These are phyloP conservation scores for Hylaeus volcanicus DNA, from an alignment of 1,140 invertebrate species.

Conservation along the genomic window DNA sequence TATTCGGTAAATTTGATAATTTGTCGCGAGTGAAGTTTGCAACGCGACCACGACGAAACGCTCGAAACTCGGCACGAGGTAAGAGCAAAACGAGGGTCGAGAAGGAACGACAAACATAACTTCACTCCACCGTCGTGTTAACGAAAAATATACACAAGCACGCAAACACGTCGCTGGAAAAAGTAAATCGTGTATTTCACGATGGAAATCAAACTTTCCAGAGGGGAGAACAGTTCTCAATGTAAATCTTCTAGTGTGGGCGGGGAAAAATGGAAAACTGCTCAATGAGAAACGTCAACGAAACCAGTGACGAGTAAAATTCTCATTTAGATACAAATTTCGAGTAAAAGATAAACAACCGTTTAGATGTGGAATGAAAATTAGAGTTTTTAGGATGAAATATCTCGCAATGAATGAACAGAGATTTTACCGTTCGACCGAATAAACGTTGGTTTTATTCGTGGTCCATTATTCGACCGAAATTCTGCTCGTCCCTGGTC, in stretches of 20 bases:
- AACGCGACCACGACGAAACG: background rate
- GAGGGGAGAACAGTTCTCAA: background rate
- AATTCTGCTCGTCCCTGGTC: no score
- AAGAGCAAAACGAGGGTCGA: background rate
- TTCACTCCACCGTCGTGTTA: background rate
- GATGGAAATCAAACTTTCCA: no score
- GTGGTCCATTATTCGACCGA: no score
- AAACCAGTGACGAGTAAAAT: no score
- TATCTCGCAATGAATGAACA: no score
- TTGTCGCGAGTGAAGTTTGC: background rate
- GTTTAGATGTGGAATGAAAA: no score
- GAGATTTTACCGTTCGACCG: no score
- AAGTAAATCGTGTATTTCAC: background rate
- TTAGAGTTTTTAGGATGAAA: no score
- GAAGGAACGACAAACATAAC: background rate
- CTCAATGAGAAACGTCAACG: background rate
- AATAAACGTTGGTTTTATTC: no score
- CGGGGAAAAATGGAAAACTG: background rate
- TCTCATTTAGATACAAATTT: no score
- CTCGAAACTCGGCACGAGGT: background rate
- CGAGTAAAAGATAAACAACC: no score
- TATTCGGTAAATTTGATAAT: constrained; percentile 19
- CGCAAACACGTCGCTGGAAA: background rate
- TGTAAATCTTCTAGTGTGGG: background rate
- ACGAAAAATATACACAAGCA: background rate